Evolutionary conservation across 2,888 invertebrate genomes (phyloP).

Genomic region (Suillia variegata): DNA sequence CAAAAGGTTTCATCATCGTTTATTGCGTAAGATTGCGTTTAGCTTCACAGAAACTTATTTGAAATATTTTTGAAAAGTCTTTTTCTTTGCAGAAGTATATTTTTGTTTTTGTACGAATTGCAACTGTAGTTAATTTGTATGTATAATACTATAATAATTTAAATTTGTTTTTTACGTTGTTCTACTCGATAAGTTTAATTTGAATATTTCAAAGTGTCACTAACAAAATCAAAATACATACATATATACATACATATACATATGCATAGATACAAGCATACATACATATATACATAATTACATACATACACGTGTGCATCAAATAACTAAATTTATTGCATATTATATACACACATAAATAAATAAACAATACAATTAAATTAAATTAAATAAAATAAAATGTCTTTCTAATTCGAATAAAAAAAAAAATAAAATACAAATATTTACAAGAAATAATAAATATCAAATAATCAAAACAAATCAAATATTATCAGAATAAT

Average conservation of each 20-base stretch:
- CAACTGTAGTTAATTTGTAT: too few relatives aligned
- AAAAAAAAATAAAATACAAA: slow-evolving; percentile 12
- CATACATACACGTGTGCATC: slow-evolving; percentile 4
- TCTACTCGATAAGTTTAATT: too few relatives aligned
- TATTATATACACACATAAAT: too few relatives aligned
- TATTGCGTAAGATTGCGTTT: too few relatives aligned
- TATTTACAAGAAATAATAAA: slow-evolving; percentile 14
- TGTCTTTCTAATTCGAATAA: slow-evolving; percentile 6
- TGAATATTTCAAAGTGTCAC: too few relatives aligned
- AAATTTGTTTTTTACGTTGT: too few relatives aligned
- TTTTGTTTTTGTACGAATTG: too few relatives aligned
- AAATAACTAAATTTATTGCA: not conserved
- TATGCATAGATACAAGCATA: not conserved
- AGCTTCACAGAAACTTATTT: too few relatives aligned
- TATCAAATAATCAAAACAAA: slow-evolving; percentile 10
- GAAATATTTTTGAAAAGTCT: too few relatives aligned
- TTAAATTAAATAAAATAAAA: slow-evolving; percentile 9
- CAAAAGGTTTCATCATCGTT: not conserved
- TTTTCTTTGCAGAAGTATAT: too few relatives aligned
- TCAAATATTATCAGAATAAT: slow-evolving; percentile 25
- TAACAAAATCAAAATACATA: too few relatives aligned
- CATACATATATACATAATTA: slow-evolving; percentile 6
- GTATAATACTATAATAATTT: too few relatives aligned
- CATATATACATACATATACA: slow-evolving; percentile 11
- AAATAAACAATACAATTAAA: slow-evolving; percentile 3